A percentile compares a stretch with the other conserved stretches of the same genome.
phyloP scores from a whole-genome alignment of 2,797 vertebrate genomes.

The Eidolon dupreanum region DNA sequence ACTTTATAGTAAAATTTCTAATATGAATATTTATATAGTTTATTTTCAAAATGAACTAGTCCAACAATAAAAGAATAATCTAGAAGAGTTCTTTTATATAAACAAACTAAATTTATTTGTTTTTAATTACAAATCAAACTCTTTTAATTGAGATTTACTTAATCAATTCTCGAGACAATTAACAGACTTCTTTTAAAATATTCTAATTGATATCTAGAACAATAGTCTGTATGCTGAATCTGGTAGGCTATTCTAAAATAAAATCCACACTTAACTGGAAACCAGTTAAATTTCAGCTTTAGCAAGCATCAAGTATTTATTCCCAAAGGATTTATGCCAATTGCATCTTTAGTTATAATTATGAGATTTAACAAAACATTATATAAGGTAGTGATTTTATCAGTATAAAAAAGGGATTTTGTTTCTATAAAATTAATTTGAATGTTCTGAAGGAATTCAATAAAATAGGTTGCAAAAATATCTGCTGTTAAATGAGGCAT shows the following conservation, averaged over 20 bases:
- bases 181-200: neutral
- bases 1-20: neutral
- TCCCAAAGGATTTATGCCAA: neutral
- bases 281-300: neutral
- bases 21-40: neutral
- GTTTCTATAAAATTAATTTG: neutral
- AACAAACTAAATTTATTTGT: neutral
- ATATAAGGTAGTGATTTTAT: neutral
- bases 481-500: neutral
- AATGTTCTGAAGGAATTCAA: neutral
- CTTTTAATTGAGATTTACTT: neutral
- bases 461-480: neutral
- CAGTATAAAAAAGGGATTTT: neutral
- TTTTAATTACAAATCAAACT: neutral
- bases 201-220: neutral
- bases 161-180: neutral
- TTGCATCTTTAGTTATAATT: neutral
- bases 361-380: neutral
- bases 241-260: neutral
- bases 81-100: neutral
- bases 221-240: neutral
- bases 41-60: conserved; percentile 13
- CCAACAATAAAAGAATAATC: neutral
- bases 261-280: neutral
- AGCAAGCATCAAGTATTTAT: neutral